Evolutionary conservation across 2,888 invertebrate genomes (phyloP), one percentile per base, ranked within the genome.

Genomic region (Latrodectus elegans): DNA sequence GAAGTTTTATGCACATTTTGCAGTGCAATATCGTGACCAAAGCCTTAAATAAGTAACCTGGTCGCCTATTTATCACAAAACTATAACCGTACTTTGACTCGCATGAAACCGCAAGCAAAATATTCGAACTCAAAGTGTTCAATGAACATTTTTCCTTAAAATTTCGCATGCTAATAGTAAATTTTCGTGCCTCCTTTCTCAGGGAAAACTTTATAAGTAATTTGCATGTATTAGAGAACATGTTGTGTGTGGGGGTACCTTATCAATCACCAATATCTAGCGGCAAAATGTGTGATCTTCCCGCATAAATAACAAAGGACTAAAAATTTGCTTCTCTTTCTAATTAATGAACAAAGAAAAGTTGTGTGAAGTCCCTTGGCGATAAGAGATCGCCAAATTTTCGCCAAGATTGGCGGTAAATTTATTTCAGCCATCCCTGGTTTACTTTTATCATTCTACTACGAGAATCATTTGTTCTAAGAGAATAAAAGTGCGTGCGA

Each of bases 281-380:
- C 8, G 11, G 60, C n/a, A n/a, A 15, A 60, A 15, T n/a, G n/a
- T 60, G 60, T n/a, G 60, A 60, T 60, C 8, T 60, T 60, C n/a
- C n/a, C 60, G 0, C 38, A 38, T 38, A 60, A 60, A 60, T 60
- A 15, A n/a, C 60, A 15, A 60, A 60, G 60, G 60, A 60, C 60
- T 60, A 60, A 60, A 60, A 60, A 15, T 60, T 60, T 60, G 14
- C 60, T 60, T 8, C 60, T 60, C 60, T 60, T 60, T 60, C 60
- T 60, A 60, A 60, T 60, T 60, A 60, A 60, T 60, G 60, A n/a
- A 60, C 14, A 60, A 60, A 60, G 60, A 60, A 60, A 60, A 60
- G 14, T 60, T 60, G 60, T 60, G 60, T 38, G 3, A 38, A 38
- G 38, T 38, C 60, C 6, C 60, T 60, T 15, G 60, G 14, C 10